Base-by-base conservation (phyloP, 2,888 invertebrate genomes). In the Elgonia sp. region DNA sequence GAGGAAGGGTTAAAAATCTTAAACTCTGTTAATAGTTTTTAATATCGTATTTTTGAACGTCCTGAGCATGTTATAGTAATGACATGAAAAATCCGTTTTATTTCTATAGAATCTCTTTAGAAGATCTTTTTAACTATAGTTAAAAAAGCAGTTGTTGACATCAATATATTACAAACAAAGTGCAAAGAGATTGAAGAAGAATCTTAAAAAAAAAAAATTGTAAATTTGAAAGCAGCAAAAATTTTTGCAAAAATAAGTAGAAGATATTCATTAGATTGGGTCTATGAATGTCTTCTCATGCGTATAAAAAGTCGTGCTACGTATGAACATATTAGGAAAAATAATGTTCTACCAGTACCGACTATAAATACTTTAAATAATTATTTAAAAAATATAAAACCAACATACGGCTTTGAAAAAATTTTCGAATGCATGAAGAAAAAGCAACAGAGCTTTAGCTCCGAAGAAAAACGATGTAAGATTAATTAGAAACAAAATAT, bases 251-350 rank as follows among this genome's bases (percentile, higher is more conserved):
- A 37, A 60, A 12, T 70, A 16, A 72, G 81, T 4, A 14, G 50
- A 37, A 63, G 82, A 65, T 73, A 73, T 55, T 18, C 46, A 0
- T 20, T 65, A 18, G 55, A 82, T 42, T 82, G 73, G 82, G 29
- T 82, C 4, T 82, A 82, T 18, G 82, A 82, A 50, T 83, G 83
- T 39, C 29, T 83, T 6, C 50, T 83, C 16, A 75, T 83, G 8
- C 65, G 75, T 0, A 83, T 83, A 20, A 83, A 75, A 21, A 75
- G 67, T 69, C 42, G 75, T 0, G 8, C 18, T 5, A 60, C 67
- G 10, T 83, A 75, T 20, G 67, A 67, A 39, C 67, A 83, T 18
- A 29, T 83, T 0, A 55, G 73, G 1, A 75, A 57, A 18, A 40
- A 50, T 0, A 20, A 67, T 37, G 57, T 83, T 46, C 21, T 83